These are phyloP conservation scores for Sinocyclocheilus grahami DNA, from an alignment of 2,113 vertebrate species.

Conservation along the genomic window DNA sequence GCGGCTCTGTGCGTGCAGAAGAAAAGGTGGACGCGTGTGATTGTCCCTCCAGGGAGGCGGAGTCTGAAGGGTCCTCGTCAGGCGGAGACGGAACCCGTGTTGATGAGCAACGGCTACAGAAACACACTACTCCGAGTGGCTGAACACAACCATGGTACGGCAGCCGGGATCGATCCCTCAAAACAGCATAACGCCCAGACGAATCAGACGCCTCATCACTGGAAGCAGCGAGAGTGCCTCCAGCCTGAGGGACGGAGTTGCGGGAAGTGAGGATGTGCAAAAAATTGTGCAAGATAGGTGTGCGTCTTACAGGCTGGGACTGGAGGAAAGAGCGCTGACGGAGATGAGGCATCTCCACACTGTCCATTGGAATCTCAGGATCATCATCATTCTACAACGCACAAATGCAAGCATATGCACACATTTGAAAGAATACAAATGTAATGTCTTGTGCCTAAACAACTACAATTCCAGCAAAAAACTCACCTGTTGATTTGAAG, in stretches of 20 bases:
- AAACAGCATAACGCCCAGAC: not conserved
- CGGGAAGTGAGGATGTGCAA: constrained; percentile 96
- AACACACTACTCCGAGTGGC: constrained; percentile 92
- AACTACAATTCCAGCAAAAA: not conserved
- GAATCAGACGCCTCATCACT: constrained; percentile 65
- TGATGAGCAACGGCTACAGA: constrained; percentile 86
- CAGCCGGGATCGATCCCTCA: constrained; percentile 76
- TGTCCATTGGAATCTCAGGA: constrained; percentile 92
- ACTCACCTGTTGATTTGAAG: constrained; percentile 94
- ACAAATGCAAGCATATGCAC: not conserved
- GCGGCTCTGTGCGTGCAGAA: constrained; percentile 57
- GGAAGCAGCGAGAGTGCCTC: constrained; percentile 78
- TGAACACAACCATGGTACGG: constrained; percentile 89
- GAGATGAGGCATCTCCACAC: constrained; percentile 91
- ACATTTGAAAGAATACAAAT: not conserved
- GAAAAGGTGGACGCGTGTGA: constrained; percentile 59
- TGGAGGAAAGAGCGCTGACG: constrained; percentile 92
- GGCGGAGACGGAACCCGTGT: not conserved
- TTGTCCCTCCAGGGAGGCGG: constrained; percentile 66
- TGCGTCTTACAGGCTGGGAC: constrained; percentile 91
- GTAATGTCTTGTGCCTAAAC: not conserved
- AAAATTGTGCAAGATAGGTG: constrained; percentile 97
- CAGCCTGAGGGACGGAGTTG: constrained; percentile 80
- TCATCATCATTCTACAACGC: constrained; percentile 87
- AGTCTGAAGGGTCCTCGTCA: constrained; percentile 43